Conservation (phyloP, 2,888 invertebrate species). For the Zonitis immaculata region DNA sequence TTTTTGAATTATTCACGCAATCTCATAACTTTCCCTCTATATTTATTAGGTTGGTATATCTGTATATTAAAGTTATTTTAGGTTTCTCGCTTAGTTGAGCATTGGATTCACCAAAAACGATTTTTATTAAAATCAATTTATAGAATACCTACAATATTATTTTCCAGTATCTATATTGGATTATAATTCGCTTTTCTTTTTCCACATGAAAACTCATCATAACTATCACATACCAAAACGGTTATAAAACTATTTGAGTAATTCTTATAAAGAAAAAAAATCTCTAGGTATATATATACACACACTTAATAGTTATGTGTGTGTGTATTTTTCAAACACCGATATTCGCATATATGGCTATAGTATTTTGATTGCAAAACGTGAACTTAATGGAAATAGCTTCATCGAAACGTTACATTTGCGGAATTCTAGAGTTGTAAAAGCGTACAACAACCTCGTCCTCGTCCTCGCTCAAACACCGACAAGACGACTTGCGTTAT, state of each 20-base stretch:
- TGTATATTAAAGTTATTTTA: no score
- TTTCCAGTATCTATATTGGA: no score
- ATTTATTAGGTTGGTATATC: no score
- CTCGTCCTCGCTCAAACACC: not conserved
- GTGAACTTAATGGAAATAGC: constrained; percentile 20
- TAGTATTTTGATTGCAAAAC: constrained; percentile 22
- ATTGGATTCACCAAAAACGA: not conserved
- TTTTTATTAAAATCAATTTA: no score
- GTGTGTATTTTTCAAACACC: constrained; percentile 7
- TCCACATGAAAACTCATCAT: not conserved
- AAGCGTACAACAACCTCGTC: constrained; percentile 1
- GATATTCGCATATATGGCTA: constrained; percentile 10
- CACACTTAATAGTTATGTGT: no score
- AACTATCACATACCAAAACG: not conserved
- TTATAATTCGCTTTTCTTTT: not conserved
- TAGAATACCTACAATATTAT: no score
- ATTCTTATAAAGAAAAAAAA: not conserved
- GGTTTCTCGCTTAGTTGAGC: not conserved
- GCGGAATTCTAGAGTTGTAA: constrained; percentile 13
- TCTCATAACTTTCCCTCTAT: no score
- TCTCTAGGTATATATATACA: not conserved
- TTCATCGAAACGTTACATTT: constrained; percentile 17
- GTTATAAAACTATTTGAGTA: not conserved
- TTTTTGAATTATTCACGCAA: no score
- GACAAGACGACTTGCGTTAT: not conserved